Evolutionary conservation across 2,113 vertebrate species (phyloP), one percentile per base, ranked within the genome.

Genomic region (Chaetops frenatus): DNA sequence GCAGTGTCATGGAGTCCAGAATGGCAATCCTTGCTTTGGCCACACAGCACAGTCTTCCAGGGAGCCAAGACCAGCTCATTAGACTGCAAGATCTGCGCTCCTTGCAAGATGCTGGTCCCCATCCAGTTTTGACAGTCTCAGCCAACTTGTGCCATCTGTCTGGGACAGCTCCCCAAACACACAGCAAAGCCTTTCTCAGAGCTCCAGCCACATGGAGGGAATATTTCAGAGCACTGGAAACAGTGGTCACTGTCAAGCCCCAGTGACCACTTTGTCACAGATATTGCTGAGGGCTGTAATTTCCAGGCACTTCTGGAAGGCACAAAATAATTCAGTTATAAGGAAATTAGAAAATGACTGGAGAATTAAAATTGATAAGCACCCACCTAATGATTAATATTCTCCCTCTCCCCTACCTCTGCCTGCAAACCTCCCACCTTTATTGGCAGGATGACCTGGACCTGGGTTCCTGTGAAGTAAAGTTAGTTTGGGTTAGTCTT

Each of bases 21-120:
- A 44, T 11, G 18, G 47, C 47, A 86, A 28, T 58, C 51, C 44
- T 71, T 73, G 35, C 71, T 91, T 95, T 90, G 85, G 90, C 64
- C 67, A 58, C n/a, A 12, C 22, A 61, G 15, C 27, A 35, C 11
- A 60, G 31, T 33, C 48, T 94, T 81, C 70, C 62, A 71, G 48
- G 20, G 45, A 95, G 84, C 76, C 92, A 94, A 93, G 78, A 85
- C 29, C 66, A 90, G 67, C 42, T 93, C 62, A 67, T 93, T 86
- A 90, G 60, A 54, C 76, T 45, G 38, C 56, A 88, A 88, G 87
- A 88, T 50, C 9, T 70, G 58, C 1, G 0, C 38, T 97, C 50
- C 84, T 95, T 92, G 79, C 33, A 94, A 94, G 92, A 81, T 86
- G 47, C 85, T 92, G 87, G 60, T 94, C 79, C 47, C 47, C 33